Conservation (phyloP, 2,888 invertebrate species). For the Panopea generosa region DNA sequence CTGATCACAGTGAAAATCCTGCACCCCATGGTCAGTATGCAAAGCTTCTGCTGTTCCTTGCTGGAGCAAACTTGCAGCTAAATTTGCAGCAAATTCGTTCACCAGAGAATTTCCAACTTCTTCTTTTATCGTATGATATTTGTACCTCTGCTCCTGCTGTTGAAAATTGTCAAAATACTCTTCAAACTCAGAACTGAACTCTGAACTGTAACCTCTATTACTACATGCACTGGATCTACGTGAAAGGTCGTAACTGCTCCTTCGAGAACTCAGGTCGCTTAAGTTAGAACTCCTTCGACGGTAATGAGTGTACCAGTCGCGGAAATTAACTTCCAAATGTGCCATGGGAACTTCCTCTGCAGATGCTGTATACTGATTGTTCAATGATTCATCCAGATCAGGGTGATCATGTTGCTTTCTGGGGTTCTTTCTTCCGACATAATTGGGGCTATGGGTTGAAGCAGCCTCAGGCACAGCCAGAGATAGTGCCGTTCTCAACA, state of each 20-base stretch:
- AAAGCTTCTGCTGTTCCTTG: constrained; percentile 73
- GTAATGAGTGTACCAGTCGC: constrained; percentile 76
- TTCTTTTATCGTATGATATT: constrained; percentile 77
- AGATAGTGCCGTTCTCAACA: constrained; percentile 56
- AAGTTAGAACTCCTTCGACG: constrained; percentile 81
- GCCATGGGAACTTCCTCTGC: constrained; percentile 53
- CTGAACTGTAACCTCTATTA: constrained; percentile 80
- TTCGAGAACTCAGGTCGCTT: constrained; percentile 80
- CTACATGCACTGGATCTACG: constrained; percentile 67
- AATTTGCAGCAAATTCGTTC: constrained; percentile 74
- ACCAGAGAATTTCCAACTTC: constrained; percentile 67
- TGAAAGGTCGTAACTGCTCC: constrained; percentile 85
- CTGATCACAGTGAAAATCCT: constrained; percentile 61
- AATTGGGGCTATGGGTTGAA: no score
- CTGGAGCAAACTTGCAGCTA: constrained; percentile 62
- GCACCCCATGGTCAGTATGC: constrained; percentile 57
- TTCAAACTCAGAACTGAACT: constrained; percentile 82
- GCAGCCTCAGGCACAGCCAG: constrained; percentile 53
- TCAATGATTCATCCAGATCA: constrained; percentile 1
- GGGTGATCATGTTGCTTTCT: background rate
- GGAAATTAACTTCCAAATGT: constrained; percentile 73
- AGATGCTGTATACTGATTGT: background rate
- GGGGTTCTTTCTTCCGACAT: no score
- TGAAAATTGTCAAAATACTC: constrained; percentile 80
- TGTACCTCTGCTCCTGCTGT: constrained; percentile 69